phyloP scores from a whole-genome alignment of 2,797 vertebrate genomes.

The Leucoraja ocellata region DNA sequence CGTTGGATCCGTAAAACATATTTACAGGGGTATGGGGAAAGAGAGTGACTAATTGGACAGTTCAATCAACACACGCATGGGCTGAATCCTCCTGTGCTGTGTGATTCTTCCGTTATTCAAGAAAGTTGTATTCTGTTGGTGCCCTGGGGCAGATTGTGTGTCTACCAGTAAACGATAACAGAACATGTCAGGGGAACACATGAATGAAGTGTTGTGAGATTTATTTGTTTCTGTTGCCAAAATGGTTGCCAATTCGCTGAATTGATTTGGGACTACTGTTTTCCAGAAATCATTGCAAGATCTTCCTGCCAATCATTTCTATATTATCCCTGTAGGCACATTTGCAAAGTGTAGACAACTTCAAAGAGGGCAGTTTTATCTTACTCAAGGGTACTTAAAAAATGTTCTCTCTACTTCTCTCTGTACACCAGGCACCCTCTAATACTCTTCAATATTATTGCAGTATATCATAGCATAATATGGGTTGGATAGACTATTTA shows the following conservation, averaged over 20 bases:
- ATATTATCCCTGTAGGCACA: not conserved
- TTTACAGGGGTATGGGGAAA: no score
- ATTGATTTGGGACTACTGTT: slow-evolving; percentile 20
- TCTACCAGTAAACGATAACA: not conserved
- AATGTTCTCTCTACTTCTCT: not conserved
- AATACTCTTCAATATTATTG: not conserved
- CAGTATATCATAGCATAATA: no score
- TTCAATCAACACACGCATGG: not conserved
- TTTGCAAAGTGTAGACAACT: not conserved
- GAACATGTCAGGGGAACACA: not conserved
- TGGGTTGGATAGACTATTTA: no score
- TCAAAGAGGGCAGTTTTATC: not conserved
- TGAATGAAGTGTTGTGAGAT: not conserved
- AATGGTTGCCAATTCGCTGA: not conserved
- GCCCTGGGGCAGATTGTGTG: not conserved
- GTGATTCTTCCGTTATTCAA: not conserved
- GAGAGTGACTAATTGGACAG: no score
- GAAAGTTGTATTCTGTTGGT: not conserved
- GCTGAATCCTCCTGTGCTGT: not conserved
- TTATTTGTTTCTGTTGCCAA: not conserved
- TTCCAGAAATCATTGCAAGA: not conserved
- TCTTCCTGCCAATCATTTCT: not conserved
- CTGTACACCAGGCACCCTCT: not conserved
- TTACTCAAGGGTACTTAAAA: not conserved
- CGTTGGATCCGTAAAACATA: no score